Evolutionary conservation across 2,888 invertebrate genomes (phyloP), one percentile per base, ranked within the genome.

Genomic region (Sympetrum striolatum): DNA sequence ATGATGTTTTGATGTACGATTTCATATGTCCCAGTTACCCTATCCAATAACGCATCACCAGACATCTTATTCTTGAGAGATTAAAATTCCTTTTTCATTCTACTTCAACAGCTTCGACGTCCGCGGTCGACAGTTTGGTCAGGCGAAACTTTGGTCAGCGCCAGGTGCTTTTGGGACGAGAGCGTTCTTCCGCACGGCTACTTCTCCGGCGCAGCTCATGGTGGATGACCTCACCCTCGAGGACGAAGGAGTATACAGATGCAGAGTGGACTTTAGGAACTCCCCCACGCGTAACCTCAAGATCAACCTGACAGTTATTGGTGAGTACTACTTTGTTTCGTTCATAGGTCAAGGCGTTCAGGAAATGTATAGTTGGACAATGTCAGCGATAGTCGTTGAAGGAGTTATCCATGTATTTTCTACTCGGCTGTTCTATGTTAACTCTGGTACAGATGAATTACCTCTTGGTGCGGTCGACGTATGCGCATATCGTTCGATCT

Each of bases 241-340:
- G 80, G 97, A 97, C 93, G 96, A 96, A 93, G 96, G 96, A 81
- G 95, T 96, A 91, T 96, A 96, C 93, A 94, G 96, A 91, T 97
- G 97, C 94, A 94, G 97, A 91, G 96, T 97, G 91, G 97, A 97
- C 93, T 97, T 96, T 93, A 95, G 96, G 91, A 96, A 96, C 93
- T 96, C 96, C 15, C 96, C 96, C 81, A 96, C 96, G 86, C 95
- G 96, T 92, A 96, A 96, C 93, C 95, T 96, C 92, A 96, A 96
- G 94, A 96, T 97, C 93, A 96, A 96, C 94, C 95, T 97, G 92
- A 96, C 96, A 92, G 96, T 97, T 91, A 96, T 97, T 92, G 96
- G 96, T 96, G 94, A 95, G 96, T 95, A 31, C 37, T 22, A 31
- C 15, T 18, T 53, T 8, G 53, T 18, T 12, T 12, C n/a, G 2